Evolutionary conservation across 64 coral and sea anemone species (phyloP), one percentile per base, ranked within the genome.

Genomic region (Trachythela sp.): DNA sequence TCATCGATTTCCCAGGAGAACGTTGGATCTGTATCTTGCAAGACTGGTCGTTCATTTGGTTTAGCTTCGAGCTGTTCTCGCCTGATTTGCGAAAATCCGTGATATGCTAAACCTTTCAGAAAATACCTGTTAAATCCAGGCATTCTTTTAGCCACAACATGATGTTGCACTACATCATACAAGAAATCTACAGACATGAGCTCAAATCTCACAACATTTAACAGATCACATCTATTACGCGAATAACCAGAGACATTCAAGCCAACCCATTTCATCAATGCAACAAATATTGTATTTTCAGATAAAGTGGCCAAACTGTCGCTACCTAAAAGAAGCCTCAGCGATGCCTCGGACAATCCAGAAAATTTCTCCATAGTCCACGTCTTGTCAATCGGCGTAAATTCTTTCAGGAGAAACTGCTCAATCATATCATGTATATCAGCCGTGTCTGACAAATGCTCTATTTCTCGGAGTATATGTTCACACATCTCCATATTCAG

Each of bases 241-340:
- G 3, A 2, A 32, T 13, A 13, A 35, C 9, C 7, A 31, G 10
- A 4, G 6, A 35, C 26, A 34, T 77, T 31, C 9, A 35, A 38
- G 29, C 17, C 13, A 32, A 77, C 26, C 71, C 71, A 77, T 38
- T 38, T 34, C 71, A 77, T 77, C 26, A 77, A 34, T 24, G 71
- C 71, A 34, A 77, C 71, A 77, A 77, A 77, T 38, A 77, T 27
- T 13, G 71, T 77, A n/a, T 77, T 77, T 77, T 77, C 71, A 77
- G 71, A 77, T 5, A 24, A 7, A 14, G 17, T 27, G 13, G 36
- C 31, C 71, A 77, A 77, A 2, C 13, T 35, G 17, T 77, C 71
- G 26, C 71, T 77, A 4, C 30, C 29, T 77, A 77, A 38, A 34
- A 77, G 71, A 77, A 77, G 71, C 26, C 30, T 38, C 31, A 77